A percentile compares a stretch with the other conserved stretches of the same genome.
Evolutionary conservation across 2,113 vertebrate genomes (phyloP).

Genomic region (Origma solitaria): DNA sequence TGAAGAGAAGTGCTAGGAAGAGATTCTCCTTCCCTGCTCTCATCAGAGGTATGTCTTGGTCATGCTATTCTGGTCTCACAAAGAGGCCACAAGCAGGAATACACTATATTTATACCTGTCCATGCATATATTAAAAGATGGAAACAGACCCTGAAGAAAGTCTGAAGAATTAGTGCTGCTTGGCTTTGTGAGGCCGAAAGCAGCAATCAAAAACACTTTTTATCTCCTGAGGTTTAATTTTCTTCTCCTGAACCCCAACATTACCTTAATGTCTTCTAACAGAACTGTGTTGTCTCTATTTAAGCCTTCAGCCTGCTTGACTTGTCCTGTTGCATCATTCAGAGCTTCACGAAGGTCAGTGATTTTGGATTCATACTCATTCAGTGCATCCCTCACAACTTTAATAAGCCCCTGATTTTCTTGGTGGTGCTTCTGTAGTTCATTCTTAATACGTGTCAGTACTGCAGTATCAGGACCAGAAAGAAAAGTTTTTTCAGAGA

Average conservation of each 20-base stretch:
- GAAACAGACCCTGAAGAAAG: not conserved
- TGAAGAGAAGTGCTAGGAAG: not conserved
- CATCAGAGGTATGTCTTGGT: not conserved
- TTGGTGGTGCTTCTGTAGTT: constrained; percentile 73
- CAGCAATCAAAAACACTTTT: not conserved
- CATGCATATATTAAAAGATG: not conserved
- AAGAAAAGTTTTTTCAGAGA: not conserved
- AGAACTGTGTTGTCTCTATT: constrained; percentile 78
- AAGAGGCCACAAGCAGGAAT: not conserved
- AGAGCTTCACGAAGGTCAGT: constrained; percentile 77
- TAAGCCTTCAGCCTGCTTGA: constrained; percentile 79
- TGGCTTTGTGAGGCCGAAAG: not conserved
- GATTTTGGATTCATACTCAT: constrained; percentile 79
- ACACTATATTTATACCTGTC: not conserved
- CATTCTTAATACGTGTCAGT: constrained; percentile 74
- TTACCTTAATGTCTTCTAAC: constrained; percentile 81
- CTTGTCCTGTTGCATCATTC: constrained; percentile 66
- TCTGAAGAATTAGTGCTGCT: not conserved
- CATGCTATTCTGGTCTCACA: not conserved
- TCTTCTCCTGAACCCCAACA: not conserved
- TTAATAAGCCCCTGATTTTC: constrained; percentile 74
- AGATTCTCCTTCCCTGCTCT: not conserved
- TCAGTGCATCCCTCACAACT: constrained; percentile 73
- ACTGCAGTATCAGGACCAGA: constrained; percentile 70
- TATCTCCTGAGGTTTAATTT: not conserved